Conservation (phyloP, 2,797 vertebrate genomes). For the Danio aesculapii region DNA sequence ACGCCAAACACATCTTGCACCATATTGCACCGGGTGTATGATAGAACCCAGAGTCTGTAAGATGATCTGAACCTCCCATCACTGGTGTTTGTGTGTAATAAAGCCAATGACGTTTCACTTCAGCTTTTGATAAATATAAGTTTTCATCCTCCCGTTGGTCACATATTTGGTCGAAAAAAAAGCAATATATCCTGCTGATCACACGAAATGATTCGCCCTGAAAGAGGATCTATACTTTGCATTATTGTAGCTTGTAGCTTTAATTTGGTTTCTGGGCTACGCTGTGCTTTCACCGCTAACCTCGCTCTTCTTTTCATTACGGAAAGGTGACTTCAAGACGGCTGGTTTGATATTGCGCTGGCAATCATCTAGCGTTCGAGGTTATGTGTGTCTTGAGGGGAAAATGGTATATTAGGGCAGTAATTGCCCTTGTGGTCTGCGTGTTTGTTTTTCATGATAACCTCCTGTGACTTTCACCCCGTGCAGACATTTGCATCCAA, state of each 20-base stretch:
- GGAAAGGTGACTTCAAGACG: constrained; percentile 38
- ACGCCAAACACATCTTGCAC: no score
- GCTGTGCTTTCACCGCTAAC: constrained; percentile 14
- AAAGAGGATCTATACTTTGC: constrained; percentile 51
- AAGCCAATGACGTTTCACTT: no score
- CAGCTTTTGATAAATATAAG: no score
- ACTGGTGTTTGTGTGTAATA: no score
- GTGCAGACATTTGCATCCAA: constrained; percentile 18
- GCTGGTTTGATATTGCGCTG: neutral
- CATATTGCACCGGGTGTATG: no score
- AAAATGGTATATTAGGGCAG: constrained; percentile 19
- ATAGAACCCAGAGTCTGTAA: no score
- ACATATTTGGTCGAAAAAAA: no score
- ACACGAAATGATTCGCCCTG: constrained; percentile 58
- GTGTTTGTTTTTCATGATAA: neutral
- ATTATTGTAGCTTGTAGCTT: neutral
- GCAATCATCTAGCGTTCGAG: constrained; percentile 16
- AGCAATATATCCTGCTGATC: constrained; percentile 34
- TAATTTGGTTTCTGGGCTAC: neutral
- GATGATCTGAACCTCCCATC: no score
- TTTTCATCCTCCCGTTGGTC: no score
- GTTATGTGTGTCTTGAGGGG: constrained; percentile 34
- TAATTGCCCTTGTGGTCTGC: constrained; percentile 21
- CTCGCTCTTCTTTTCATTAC: constrained; percentile 22
- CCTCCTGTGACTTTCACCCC: constrained; percentile 2